Conservation (phyloP, 35 echinoderm and acorn worm species). For the Apostichopus californicus region DNA sequence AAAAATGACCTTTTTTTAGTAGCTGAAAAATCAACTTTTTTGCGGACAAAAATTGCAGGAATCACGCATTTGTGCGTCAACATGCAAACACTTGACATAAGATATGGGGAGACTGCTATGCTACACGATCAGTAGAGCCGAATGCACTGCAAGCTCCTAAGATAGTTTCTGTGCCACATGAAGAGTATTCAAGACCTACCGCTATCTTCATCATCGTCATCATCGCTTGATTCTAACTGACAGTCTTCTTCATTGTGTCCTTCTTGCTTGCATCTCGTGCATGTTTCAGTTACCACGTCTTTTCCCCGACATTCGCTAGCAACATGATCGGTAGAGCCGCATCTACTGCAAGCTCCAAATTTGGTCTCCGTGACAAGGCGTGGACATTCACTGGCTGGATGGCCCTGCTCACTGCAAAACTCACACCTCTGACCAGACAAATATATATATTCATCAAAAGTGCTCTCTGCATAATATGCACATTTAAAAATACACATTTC, state of each 20-base stretch:
- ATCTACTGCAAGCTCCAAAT: constrained; percentile 32
- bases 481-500: no score
- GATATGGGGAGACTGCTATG: no score
- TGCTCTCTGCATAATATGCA: no score
- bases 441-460: no score
- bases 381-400: constrained; percentile 6
- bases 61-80: no score
- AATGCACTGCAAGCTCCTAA: no score
- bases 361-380: constrained; percentile 1
- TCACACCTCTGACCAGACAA: not conserved
- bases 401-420: not conserved
- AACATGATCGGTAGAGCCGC: constrained; percentile 35
- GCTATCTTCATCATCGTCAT: not conserved
- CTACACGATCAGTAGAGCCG: no score
- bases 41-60: no score
- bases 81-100: no score
- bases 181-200: not conserved
- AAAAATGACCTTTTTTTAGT: no score
- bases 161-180: no score
- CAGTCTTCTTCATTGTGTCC: not conserved
- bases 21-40: no score
- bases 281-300: not conserved
- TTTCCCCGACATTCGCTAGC: not conserved
- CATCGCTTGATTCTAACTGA: not conserved
- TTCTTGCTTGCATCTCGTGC: not conserved